A percentile compares a stretch with the other conserved stretches of the same genome.
These are phyloP conservation scores for Lepidurus couesii DNA, from an alignment of 1,140 invertebrate species.

Conservation along the genomic window DNA sequence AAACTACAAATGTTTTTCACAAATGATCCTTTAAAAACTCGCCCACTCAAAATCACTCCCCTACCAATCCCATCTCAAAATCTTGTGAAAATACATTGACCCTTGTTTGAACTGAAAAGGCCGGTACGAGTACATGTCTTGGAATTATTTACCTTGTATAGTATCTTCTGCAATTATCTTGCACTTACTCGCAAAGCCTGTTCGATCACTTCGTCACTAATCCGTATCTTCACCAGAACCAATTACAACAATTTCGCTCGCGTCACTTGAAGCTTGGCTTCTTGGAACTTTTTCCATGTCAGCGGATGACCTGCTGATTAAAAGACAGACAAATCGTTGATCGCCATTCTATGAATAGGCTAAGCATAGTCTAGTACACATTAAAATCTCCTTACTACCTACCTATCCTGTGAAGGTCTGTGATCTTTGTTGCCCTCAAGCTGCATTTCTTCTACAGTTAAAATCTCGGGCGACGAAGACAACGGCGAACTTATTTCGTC, in stretches of 20 bases:
- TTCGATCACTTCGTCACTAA: background rate
- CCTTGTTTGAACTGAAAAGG: constrained; percentile 5
- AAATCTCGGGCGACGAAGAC: constrained; percentile 30
- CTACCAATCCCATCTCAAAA: background rate
- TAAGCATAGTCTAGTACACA: background rate
- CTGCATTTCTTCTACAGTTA: constrained; percentile 28
- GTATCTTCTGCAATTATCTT: background rate
- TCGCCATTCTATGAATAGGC: background rate
- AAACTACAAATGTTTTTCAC: constrained; percentile 15
- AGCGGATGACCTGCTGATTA: background rate
- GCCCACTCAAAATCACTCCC: background rate
- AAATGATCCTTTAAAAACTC: background rate
- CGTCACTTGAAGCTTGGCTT: constrained; percentile 8
- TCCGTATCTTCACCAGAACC: constrained; percentile 33
- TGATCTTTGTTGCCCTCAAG: background rate
- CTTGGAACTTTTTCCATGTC: background rate
- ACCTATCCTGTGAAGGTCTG: background rate
- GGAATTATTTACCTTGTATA: background rate
- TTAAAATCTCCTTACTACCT: background rate
- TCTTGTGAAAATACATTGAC: constrained; percentile 9
- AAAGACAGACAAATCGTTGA: background rate
- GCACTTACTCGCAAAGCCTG: too few relatives aligned
- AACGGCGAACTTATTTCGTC: constrained; percentile 26
- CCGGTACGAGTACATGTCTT: background rate
- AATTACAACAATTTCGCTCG: constrained; percentile 14